phyloP scores from a whole-genome alignment of 2,888 invertebrate species.

The Tiphia femorata region DNA sequence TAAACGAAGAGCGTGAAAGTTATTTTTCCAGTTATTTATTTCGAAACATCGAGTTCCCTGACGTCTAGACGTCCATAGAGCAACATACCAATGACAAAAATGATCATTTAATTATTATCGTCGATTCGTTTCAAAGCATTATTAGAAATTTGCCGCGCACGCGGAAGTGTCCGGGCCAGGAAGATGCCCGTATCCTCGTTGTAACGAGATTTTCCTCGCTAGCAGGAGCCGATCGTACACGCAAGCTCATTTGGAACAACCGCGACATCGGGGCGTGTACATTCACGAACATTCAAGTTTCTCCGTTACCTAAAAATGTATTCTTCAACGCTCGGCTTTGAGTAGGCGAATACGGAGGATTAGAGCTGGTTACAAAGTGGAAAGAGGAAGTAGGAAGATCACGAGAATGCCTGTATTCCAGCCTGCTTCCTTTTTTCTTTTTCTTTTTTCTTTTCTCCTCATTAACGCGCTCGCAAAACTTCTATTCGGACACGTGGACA shows the following conservation, averaged over 20 bases:
- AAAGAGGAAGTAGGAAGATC: conserved; percentile 37
- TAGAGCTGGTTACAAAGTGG: no score
- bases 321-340: conserved; percentile 33
- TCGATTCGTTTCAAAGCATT: conserved; percentile 50
- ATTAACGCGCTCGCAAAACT: neutral
- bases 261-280: conserved; percentile 36
- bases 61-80: conserved; percentile 49
- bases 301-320: conserved; percentile 49
- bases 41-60: conserved; percentile 53
- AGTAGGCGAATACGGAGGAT: no score
- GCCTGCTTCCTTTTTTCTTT: conserved; percentile 6
- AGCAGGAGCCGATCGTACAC: no score
- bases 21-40: no score
- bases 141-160: conserved; percentile 45
- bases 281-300: conserved; percentile 46
- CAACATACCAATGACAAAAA: conserved; percentile 49
- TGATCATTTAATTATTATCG: conserved; percentile 49
- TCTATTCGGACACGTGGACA: no score
- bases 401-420: conserved; percentile 15
- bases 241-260: conserved; percentile 30
- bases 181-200: conserved; percentile 26
- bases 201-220: neutral
- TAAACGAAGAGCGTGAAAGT: no score
- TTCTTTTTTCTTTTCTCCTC: neutral
- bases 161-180: no score